Evolutionary conservation across 2,113 vertebrate genomes (phyloP).

Genomic region (Atherinomorus stipes): DNA sequence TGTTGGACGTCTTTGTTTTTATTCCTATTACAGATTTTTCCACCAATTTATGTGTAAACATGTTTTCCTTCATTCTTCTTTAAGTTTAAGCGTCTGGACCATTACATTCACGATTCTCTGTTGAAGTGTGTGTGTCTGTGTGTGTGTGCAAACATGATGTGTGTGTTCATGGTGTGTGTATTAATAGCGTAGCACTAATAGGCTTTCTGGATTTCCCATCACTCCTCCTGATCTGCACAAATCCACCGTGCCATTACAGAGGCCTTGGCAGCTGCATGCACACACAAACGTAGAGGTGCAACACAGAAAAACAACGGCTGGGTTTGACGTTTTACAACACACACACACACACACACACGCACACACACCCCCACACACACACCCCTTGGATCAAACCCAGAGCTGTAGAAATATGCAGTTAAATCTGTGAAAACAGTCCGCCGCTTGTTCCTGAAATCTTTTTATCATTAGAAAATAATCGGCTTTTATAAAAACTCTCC

Average conservation of each 20-base stretch:
- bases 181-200: constrained; percentile 74
- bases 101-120: constrained; percentile 9
- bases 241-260: constrained; percentile 57
- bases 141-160: too few relatives aligned
- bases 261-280: constrained; percentile 16
- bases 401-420: neutral
- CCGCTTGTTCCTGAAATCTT: neutral
- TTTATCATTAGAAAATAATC: too few relatives aligned
- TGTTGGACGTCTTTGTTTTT: too few relatives aligned
- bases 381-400: neutral
- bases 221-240: constrained; percentile 75
- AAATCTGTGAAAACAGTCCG: neutral
- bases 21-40: too few relatives aligned
- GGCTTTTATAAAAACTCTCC: too few relatives aligned
- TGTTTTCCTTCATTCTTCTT: too few relatives aligned
- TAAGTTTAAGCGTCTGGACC: too few relatives aligned
- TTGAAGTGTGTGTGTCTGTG: constrained; percentile 31
- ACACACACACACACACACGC: neutral
- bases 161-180: constrained; percentile 45
- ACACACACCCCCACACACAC: neutral
- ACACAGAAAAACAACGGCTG: too few relatives aligned
- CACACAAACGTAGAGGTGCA: too few relatives aligned
- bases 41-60: too few relatives aligned
- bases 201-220: constrained; percentile 82
- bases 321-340: too few relatives aligned